Conservation (phyloP, 2,113 vertebrate genomes). For the Cyrtonyx montezumae region DNA sequence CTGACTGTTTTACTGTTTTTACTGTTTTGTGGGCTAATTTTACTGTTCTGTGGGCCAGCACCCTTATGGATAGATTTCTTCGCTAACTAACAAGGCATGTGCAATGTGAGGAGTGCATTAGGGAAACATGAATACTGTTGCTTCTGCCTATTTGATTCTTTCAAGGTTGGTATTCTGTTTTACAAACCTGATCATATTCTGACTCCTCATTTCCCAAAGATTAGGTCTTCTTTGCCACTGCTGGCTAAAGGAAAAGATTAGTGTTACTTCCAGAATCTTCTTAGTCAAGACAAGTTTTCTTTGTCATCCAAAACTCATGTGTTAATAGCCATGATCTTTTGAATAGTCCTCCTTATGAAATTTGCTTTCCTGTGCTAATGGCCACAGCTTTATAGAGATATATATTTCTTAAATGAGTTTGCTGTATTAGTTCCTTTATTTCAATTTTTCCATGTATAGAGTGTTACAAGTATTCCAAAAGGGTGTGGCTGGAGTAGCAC, state of each 20-base stretch:
- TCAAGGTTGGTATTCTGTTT: neutral
- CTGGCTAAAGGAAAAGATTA: neutral
- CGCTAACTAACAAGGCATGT: neutral
- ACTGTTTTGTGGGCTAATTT: too few species aligned
- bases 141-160: neutral
- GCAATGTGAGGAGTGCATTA: neutral
- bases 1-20: too few species aligned
- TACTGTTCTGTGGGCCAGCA: neutral
- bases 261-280: neutral
- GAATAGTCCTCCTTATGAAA: neutral
- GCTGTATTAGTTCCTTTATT: neutral
- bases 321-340: neutral
- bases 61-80: neutral
- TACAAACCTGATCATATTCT: neutral
- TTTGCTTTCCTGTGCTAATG: neutral
- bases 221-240: neutral
- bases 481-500: accelerated
- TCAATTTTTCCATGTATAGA: neutral
- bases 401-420: neutral
- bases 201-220: neutral
- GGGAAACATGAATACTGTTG: neutral
- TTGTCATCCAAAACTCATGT: neutral
- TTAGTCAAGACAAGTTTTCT: neutral
- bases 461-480: neutral
- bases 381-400: neutral